Conservation (phyloP, 2,797 vertebrate genomes). For the Galago senegalensis region DNA sequence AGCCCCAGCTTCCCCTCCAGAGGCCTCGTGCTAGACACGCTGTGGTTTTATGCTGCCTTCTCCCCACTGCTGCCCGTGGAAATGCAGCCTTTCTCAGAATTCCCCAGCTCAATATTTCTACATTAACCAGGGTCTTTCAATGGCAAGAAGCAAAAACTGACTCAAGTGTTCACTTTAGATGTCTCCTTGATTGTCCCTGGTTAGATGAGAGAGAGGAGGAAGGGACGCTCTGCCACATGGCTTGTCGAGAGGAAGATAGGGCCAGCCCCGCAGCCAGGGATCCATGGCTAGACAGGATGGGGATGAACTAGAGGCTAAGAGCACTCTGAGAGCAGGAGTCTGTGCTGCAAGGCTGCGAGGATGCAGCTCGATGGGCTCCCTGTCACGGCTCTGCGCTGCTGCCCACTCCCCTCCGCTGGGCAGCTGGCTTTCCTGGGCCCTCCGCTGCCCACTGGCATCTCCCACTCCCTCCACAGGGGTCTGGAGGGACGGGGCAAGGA, state of each 20-base stretch:
- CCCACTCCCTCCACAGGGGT: not conserved
- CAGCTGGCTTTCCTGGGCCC: not conserved
- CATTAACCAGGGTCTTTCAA: not conserved
- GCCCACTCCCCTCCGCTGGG: accelerated
- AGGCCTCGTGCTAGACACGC: not conserved
- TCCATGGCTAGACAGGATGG: accelerated
- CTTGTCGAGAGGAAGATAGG: too few species aligned
- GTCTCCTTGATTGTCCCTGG: not conserved
- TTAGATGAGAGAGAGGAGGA: not conserved
- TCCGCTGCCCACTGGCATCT: not conserved
- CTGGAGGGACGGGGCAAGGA: not conserved
- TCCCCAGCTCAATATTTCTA: not conserved
- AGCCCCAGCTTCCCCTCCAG: not conserved
- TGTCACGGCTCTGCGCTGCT: accelerated
- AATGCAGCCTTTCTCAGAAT: not conserved
- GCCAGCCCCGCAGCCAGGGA: not conserved
- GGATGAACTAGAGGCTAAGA: accelerated
- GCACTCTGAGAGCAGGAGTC: not conserved
- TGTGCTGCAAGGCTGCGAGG: too few species aligned
- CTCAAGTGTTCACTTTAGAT: not conserved
- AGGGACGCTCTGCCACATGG: not conserved
- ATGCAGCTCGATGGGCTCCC: not conserved
- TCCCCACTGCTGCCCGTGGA: not conserved
- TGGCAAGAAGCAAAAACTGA: not conserved
- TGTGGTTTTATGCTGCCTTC: not conserved